These are phyloP conservation scores for Sialis fuliginosa DNA, from an alignment of 2,888 invertebrate genomes.

Conservation along the genomic window DNA sequence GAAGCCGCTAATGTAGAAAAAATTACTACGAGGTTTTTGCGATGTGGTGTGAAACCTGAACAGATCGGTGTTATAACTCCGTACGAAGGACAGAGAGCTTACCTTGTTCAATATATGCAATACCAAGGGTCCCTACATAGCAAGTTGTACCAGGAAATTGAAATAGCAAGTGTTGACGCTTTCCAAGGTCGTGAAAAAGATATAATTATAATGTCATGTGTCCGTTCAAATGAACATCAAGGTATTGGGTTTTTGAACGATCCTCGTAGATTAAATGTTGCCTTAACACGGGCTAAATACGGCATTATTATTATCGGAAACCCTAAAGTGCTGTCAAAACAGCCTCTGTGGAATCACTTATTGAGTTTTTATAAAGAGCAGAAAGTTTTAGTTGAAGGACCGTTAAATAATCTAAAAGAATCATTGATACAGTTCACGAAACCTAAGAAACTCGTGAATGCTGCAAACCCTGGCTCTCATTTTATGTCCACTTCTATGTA, in stretches of 20 bases:
- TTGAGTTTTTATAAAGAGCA: conserved; percentile 96
- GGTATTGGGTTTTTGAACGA: conserved; percentile 98
- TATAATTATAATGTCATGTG: conserved; percentile 97
- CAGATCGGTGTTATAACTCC: conserved; percentile 99
- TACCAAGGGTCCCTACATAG: conserved; percentile 94
- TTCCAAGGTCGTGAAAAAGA: conserved; percentile 99
- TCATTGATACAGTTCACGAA: conserved; percentile 94
- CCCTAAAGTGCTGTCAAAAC: conserved; percentile 95
- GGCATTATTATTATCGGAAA: conserved; percentile 98
- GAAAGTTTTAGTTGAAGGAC: conserved; percentile 92
- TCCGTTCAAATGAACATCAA: conserved; percentile 95
- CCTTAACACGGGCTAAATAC: conserved; percentile 91
- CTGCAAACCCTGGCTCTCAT: conserved; percentile 87
- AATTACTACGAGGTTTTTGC: conserved; percentile 84
- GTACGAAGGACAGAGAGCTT: conserved; percentile 96
- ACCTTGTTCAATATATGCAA: conserved; percentile 96
- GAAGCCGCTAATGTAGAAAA: conserved; percentile 99
- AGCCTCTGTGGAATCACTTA: conserved; percentile 96
- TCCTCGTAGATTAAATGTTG: conserved; percentile 93
- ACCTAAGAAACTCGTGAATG: conserved; percentile 87
- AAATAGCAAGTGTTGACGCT: conserved; percentile 98
- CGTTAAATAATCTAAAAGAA: conserved; percentile 90
- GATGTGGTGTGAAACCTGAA: conserved; percentile 89
- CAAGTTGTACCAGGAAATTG: conserved; percentile 94
- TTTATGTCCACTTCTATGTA: conserved; percentile 97